phyloP scores from a whole-genome alignment of 2,113 vertebrate genomes.

The Periophthalmus modestus region DNA sequence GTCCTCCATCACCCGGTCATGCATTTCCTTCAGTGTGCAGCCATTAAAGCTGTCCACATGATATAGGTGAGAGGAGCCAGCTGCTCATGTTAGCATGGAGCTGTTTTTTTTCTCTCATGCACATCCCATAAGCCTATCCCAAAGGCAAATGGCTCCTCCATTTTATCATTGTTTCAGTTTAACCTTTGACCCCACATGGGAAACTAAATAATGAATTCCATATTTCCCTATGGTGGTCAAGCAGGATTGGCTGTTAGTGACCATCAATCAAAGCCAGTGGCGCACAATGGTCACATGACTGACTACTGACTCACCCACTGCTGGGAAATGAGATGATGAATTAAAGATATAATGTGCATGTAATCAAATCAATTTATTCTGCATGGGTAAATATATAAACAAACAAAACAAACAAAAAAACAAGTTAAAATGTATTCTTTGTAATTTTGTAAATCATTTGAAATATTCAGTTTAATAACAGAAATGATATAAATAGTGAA shows the following conservation, averaged over 20 bases:
- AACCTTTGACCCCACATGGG: conserved; percentile 80
- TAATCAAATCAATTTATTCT: not conserved
- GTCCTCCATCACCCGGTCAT: conserved; percentile 66
- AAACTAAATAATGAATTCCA: conserved; percentile 86
- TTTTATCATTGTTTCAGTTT: conserved; percentile 82
- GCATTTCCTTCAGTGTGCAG: conserved; percentile 55
- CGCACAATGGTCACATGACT: conserved; percentile 49
- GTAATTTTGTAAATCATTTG: no score
- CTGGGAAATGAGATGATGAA: conserved; percentile 2
- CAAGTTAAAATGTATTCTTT: not conserved
- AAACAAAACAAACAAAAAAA: not conserved
- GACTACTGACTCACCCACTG: conserved; percentile 45
- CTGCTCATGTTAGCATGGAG: conserved; percentile 65
- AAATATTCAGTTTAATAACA: no score
- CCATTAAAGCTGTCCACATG: conserved; percentile 74
- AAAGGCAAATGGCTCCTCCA: conserved; percentile 65
- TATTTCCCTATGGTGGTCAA: conserved; percentile 79
- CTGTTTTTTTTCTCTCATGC: conserved; percentile 29
- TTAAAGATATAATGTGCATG: not conserved
- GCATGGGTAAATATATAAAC: not conserved
- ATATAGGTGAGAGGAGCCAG: conserved; percentile 75
- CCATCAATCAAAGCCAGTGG: conserved; percentile 80
- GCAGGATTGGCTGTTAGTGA: conserved; percentile 70
- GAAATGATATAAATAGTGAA: no score
- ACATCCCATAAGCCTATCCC: conserved; percentile 24